These are phyloP conservation scores for Crotophaga sulcirostris DNA, from an alignment of 2,113 vertebrate genomes.

Conservation along the genomic window DNA sequence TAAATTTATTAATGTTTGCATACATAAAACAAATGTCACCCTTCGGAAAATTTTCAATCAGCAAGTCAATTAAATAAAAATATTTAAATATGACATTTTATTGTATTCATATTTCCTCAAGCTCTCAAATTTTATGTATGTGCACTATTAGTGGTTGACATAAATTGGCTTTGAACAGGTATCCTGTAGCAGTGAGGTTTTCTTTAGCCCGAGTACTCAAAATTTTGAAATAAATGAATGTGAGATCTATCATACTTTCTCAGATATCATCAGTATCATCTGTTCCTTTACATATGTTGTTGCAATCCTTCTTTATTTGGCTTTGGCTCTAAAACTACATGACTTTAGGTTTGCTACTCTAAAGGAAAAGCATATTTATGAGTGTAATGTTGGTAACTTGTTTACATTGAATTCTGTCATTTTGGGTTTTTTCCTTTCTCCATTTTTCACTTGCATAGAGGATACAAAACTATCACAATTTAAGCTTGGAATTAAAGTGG, in stretches of 20 bases:
- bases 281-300: neutral
- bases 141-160: neutral
- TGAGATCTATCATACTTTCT: neutral
- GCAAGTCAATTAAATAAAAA: neutral
- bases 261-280: neutral
- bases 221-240: neutral
- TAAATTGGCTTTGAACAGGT: neutral
- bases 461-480: neutral
- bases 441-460: neutral
- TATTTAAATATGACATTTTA: neutral
- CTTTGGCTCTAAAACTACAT: neutral
- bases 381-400: neutral
- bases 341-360: neutral
- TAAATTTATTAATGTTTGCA: neutral
- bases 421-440: neutral
- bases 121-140: neutral
- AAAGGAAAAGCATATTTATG: neutral
- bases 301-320: neutral
- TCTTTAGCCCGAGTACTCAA: neutral
- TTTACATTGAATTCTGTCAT: neutral
- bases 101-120: neutral
- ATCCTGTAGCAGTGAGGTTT: neutral
- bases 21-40: fast-evolving
- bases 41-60: neutral
- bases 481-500: neutral